Percentiles rank a stretch among this genome's conserved stretches.
Evolutionary conservation across 2,888 invertebrate species (phyloP).

Genomic region (Phyllotreta cruciferae): DNA sequence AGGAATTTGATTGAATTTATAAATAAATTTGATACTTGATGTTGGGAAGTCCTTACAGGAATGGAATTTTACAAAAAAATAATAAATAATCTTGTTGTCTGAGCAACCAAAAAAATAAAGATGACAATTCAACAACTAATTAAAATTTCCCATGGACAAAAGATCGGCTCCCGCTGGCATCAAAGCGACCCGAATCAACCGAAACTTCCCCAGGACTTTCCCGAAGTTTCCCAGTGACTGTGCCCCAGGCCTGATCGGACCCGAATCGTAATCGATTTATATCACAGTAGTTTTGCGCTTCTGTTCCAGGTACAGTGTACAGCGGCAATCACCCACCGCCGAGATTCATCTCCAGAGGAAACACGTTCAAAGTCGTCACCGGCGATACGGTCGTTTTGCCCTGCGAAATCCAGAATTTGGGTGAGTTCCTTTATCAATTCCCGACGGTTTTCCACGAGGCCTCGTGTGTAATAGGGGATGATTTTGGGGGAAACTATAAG

Average conservation of each 20-base stretch:
- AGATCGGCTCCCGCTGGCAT: not conserved
- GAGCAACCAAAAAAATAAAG: too few relatives aligned
- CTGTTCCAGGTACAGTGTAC: slow-evolving; percentile 44
- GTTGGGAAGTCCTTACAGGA: too few relatives aligned
- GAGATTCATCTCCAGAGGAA: slow-evolving; percentile 76
- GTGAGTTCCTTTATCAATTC: slow-evolving; percentile 59
- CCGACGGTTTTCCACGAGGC: too few relatives aligned
- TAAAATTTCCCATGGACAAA: too few relatives aligned
- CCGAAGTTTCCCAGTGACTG: slow-evolving; percentile 8
- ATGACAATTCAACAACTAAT: too few relatives aligned
- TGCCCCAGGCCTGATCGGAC: not conserved
- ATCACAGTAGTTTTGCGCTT: slow-evolving; percentile 3
- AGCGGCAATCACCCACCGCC: slow-evolving; percentile 58
- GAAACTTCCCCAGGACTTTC: not conserved
- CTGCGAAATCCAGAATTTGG: slow-evolving; percentile 81
- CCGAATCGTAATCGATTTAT: slow-evolving; percentile 15
- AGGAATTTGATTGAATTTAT: too few relatives aligned
- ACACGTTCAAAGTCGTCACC: slow-evolving; percentile 78
- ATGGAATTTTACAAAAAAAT: too few relatives aligned
- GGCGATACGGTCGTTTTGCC: slow-evolving; percentile 80
- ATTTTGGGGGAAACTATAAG: too few relatives aligned
- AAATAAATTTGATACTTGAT: too few relatives aligned
- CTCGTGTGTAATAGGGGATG: too few relatives aligned
- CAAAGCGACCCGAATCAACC: slow-evolving; percentile 7
- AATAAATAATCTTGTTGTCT: too few relatives aligned